A percentile compares a stretch with the other conserved stretches of the same genome.
These are phyloP conservation scores for Agelastica alni DNA, from an alignment of 2,888 invertebrate species.

Conservation along the genomic window DNA sequence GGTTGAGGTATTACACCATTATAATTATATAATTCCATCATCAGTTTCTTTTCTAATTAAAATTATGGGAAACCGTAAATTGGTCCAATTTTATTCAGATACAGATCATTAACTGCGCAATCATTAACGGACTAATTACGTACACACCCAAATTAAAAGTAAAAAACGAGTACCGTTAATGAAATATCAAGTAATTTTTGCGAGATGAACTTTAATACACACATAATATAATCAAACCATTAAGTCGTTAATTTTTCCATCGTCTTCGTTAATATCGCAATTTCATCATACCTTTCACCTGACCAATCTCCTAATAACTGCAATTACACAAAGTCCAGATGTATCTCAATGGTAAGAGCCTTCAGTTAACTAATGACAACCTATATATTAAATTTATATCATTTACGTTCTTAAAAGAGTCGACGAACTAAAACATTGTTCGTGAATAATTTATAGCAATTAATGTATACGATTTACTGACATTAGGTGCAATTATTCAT, in stretches of 20 bases:
- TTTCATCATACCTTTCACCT: conserved; percentile 24
- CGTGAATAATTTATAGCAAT: conserved; percentile 31
- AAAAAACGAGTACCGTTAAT: conserved; percentile 15
- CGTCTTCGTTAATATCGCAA: conserved; percentile 8
- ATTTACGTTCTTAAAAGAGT: conserved; percentile 28
- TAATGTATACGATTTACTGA: conserved; percentile 35
- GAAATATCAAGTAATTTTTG: conserved; percentile 13
- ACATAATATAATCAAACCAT: conserved; percentile 15
- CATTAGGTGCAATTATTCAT: conserved; percentile 31
- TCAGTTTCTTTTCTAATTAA: background rate
- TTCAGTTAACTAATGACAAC: conserved; percentile 19
- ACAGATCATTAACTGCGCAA: conserved; percentile 9
- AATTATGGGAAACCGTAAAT: conserved; percentile 3
- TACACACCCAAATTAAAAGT: conserved; percentile 5
- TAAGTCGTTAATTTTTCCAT: conserved; percentile 12
- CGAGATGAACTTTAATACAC: conserved; percentile 6
- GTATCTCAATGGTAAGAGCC: conserved; percentile 7
- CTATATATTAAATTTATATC: conserved; percentile 31
- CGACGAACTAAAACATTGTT: conserved; percentile 37
- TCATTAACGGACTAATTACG: conserved; percentile 14
- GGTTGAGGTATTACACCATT: too few relatives aligned
- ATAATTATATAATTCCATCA: too few relatives aligned
- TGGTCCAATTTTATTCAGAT: conserved; percentile 1
- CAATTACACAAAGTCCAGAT: conserved; percentile 17
- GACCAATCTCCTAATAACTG: conserved; percentile 17